phyloP scores from a whole-genome alignment of 2,888 invertebrate genomes.

The Drosophila macrospina region DNA sequence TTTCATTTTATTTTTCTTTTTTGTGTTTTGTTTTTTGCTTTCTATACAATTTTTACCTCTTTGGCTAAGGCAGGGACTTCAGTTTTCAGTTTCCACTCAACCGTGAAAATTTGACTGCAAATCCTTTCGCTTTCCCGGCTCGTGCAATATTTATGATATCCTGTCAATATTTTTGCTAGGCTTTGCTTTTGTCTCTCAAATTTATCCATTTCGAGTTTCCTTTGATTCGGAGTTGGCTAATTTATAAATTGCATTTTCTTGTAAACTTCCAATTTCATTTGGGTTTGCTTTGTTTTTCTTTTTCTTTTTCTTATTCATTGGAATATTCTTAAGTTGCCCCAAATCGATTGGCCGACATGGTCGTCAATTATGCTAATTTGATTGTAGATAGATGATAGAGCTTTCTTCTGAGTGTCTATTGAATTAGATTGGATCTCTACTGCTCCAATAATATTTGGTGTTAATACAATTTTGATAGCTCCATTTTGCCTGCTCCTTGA shows the following conservation, averaged over 20 bases:
- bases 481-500: not conserved
- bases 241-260: slow-evolving; percentile 74
- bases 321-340: slow-evolving; percentile 25
- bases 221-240: slow-evolving; percentile 56
- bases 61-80: slow-evolving; percentile 32
- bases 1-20: slow-evolving; percentile 32
- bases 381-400: not conserved
- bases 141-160: slow-evolving; percentile 72
- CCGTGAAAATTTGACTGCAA: slow-evolving; percentile 73
- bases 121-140: slow-evolving; percentile 60
- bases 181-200: slow-evolving; percentile 27
- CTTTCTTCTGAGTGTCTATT: slow-evolving; percentile 1
- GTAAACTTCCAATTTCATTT: slow-evolving; percentile 50
- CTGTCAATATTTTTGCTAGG: slow-evolving; percentile 47
- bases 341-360: slow-evolving; percentile 35
- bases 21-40: slow-evolving; percentile 39
- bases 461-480: slow-evolving; percentile 17
- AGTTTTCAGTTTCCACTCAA: slow-evolving; percentile 67
- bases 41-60: slow-evolving; percentile 37
- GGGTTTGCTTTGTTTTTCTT: slow-evolving; percentile 9
- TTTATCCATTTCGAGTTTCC: slow-evolving; percentile 28
- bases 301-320: slow-evolving; percentile 2
- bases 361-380: slow-evolving; percentile 60
- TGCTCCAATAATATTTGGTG: slow-evolving; percentile 13
- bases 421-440: slow-evolving; percentile 16